phyloP scores from a whole-genome alignment of 2,113 vertebrate species.

The Lethenteron camtschaticum region DNA sequence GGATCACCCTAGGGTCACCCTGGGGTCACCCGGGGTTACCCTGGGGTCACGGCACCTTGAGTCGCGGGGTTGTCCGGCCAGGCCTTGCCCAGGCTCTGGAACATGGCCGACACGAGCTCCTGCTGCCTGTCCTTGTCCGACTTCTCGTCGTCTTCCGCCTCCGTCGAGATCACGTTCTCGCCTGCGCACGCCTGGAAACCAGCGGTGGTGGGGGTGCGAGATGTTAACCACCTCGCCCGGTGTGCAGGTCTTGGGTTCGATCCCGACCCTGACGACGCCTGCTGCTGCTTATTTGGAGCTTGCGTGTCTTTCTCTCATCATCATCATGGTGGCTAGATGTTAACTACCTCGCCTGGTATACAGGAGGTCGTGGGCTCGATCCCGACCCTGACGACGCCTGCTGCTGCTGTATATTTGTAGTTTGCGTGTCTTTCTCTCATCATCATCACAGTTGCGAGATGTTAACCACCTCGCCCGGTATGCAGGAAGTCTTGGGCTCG shows the following conservation, averaged over 20 bases:
- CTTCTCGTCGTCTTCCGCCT: conserved; percentile 20
- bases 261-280: not conserved
- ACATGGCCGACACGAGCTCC: conserved; percentile 44
- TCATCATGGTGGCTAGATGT: too few species aligned
- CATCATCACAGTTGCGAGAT: too few species aligned
- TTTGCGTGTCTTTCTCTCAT: too few species aligned
- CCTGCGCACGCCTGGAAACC: conserved; percentile 33
- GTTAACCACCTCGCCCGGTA: too few species aligned
- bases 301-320: too few species aligned
- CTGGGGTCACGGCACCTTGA: conserved; percentile 33
- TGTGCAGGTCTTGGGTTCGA: not conserved
- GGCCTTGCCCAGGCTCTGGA: conserved; percentile 63
- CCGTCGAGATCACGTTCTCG: conserved; percentile 20
- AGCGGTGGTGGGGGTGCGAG: not conserved
- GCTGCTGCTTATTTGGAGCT: too few species aligned
- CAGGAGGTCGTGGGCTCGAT: too few species aligned
- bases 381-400: too few species aligned
- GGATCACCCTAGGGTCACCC: conserved; percentile 9
- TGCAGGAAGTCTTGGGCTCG: too few species aligned
- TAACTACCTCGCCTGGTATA: too few species aligned
- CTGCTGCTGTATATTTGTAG: too few species aligned
- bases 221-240: not conserved
- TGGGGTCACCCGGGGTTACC: not conserved
- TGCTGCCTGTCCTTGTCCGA: conserved; percentile 42
- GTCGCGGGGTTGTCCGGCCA: conserved; percentile 53